A percentile compares a stretch with the other conserved stretches of the same genome.
Evolutionary conservation across 1,140 invertebrate genomes (phyloP).

Genomic region (Dendroctonus valens): DNA sequence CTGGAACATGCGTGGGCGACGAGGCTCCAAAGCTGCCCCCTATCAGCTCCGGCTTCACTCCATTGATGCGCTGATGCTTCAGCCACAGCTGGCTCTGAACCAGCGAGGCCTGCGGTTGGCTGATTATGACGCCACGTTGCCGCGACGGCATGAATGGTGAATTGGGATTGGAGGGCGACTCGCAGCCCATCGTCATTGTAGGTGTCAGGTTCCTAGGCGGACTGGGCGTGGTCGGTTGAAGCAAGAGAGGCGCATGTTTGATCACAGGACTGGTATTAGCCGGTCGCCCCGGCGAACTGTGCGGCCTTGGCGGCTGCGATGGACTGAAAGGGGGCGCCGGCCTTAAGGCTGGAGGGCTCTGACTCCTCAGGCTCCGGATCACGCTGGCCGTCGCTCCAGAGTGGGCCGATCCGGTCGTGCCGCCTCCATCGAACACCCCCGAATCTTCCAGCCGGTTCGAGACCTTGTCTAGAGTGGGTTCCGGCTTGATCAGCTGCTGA

Average conservation of each 20-base stretch:
- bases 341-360: slow-evolving; percentile 44
- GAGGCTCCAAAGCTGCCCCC: slow-evolving; percentile 60
- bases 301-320: slow-evolving; percentile 48
- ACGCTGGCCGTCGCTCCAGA: slow-evolving; percentile 40
- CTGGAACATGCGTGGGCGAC: slow-evolving; percentile 65
- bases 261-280: slow-evolving; percentile 45
- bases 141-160: slow-evolving; percentile 39
- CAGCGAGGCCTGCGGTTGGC: slow-evolving; percentile 48
- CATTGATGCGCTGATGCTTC: slow-evolving; percentile 64
- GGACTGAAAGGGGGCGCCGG: slow-evolving; percentile 45
- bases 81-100: slow-evolving; percentile 61
- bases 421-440: slow-evolving; percentile 46
- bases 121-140: slow-evolving; percentile 51
- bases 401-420: slow-evolving; percentile 23
- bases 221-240: slow-evolving; percentile 42
- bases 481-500: slow-evolving; percentile 35
- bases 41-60: slow-evolving; percentile 76
- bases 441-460: slow-evolving; percentile 44
- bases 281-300: slow-evolving; percentile 48
- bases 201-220: slow-evolving; percentile 34
- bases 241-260: slow-evolving; percentile 45
- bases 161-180: slow-evolving; percentile 45
- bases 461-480: slow-evolving; percentile 41
- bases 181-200: slow-evolving; percentile 41
- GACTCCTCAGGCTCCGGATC: slow-evolving; percentile 42